phyloP scores from a whole-genome alignment of 1,140 invertebrate genomes.

The Bombus ignitus region DNA sequence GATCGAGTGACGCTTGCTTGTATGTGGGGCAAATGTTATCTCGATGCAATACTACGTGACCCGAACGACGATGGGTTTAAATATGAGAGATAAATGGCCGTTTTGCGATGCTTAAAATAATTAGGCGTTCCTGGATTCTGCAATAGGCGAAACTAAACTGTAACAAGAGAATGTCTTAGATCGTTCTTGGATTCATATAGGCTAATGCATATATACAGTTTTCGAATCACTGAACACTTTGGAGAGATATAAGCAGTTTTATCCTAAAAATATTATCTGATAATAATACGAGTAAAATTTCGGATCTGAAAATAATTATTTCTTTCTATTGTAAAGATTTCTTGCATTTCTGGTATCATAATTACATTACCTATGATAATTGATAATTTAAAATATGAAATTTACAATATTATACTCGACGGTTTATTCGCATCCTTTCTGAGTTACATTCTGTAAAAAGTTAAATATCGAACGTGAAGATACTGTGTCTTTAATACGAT shows the following conservation, averaged over 20 bases:
- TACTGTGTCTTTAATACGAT: background rate
- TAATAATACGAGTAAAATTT: too few relatives aligned
- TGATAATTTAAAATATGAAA: too few relatives aligned
- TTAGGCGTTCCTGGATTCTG: background rate
- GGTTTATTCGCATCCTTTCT: background rate
- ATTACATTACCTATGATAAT: too few relatives aligned
- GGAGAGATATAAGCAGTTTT: too few relatives aligned
- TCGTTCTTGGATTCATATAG: too few relatives aligned
- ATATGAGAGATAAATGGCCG: background rate
- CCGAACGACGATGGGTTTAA: background rate
- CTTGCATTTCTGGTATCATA: too few relatives aligned
- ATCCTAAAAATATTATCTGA: too few relatives aligned
- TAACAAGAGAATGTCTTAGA: background rate
- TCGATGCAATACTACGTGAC: background rate
- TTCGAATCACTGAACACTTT: too few relatives aligned
- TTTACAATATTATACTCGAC: background rate
- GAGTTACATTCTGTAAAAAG: background rate
- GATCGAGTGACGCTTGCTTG: background rate
- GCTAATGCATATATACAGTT: too few relatives aligned
- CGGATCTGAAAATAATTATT: too few relatives aligned
- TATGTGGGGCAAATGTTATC: slow-evolving; percentile 30
- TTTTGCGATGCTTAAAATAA: slow-evolving; percentile 5
- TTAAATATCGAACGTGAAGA: background rate
- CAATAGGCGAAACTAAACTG: background rate
- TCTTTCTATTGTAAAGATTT: too few relatives aligned